These are phyloP conservation scores for Augiades crinisus DNA, from an alignment of 2,888 invertebrate genomes.

Conservation along the genomic window DNA sequence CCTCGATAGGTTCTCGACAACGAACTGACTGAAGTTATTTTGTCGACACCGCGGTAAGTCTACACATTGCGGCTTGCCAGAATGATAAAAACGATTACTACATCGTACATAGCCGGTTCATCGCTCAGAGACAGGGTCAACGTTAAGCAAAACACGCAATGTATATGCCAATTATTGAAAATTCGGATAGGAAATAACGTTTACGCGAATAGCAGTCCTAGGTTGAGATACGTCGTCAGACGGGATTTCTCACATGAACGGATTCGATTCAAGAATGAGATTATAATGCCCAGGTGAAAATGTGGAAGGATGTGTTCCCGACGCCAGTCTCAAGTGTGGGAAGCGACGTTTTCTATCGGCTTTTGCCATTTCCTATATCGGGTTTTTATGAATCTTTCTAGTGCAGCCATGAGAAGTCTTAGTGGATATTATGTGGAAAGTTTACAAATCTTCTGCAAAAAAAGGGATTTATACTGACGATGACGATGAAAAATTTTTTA, in stretches of 20 bases:
- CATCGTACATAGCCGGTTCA: conserved; percentile 48
- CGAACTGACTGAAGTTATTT: conserved; percentile 73
- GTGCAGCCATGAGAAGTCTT: background rate
- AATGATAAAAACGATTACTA: conserved; percentile 39
- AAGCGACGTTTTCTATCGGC: conserved; percentile 29
- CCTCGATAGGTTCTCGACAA: conserved; percentile 53
- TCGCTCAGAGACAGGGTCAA: background rate
- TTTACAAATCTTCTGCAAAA: too few species aligned
- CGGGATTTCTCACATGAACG: conserved; percentile 68
- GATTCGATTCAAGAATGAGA: conserved; percentile 67
- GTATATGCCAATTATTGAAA: background rate
- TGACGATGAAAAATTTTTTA: too few species aligned
- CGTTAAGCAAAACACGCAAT: background rate
- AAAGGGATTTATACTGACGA: too few species aligned
- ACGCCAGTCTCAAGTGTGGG: conserved; percentile 32
- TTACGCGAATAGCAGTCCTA: conserved; percentile 27
- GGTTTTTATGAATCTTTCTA: conserved; percentile 22
- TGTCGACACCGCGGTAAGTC: conserved; percentile 46
- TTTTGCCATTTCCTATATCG: conserved; percentile 3
- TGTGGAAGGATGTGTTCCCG: conserved; percentile 41
- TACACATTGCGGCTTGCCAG: conserved; percentile 33
- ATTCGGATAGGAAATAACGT: background rate
- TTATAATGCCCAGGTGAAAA: conserved; percentile 59
- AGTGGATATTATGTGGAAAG: background rate
- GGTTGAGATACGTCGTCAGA: conserved; percentile 53